A percentile compares a stretch with the other conserved stretches of the same genome.
Evolutionary conservation across 2,797 vertebrate genomes (phyloP).

Genomic region (Periparus ater): DNA sequence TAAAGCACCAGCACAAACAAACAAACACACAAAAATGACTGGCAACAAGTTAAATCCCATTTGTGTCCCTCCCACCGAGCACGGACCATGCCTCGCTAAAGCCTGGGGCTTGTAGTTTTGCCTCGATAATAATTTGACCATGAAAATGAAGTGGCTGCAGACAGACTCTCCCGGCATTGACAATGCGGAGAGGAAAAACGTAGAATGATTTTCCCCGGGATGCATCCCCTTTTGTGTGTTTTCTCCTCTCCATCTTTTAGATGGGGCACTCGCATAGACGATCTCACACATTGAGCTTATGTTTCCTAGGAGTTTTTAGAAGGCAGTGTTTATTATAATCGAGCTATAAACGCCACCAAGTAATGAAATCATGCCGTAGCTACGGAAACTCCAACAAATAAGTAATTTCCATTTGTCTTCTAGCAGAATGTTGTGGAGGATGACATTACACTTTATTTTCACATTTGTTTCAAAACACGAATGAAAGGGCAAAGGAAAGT

Average conservation of each 20-base stretch:
- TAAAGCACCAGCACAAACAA: slow-evolving; percentile 59
- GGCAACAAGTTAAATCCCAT: slow-evolving; percentile 58
- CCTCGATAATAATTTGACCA: not conserved
- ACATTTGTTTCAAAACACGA: not conserved
- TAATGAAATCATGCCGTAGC: not conserved
- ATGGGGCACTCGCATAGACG: not conserved
- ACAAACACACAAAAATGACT: slow-evolving; percentile 56
- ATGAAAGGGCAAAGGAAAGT: not conserved
- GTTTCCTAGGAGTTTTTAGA: slow-evolving; percentile 6
- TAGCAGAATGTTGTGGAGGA: not conserved
- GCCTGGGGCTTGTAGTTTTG: slow-evolving; percentile 10
- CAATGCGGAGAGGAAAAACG: not conserved
- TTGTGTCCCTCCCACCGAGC: slow-evolving; percentile 58
- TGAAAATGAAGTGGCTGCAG: not conserved
- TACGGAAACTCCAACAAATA: slow-evolving; percentile 9
- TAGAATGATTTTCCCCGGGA: not conserved
- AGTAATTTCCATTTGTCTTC: not conserved
- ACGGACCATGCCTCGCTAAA: slow-evolving; percentile 22
- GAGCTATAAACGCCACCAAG: not conserved
- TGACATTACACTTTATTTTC: not conserved
- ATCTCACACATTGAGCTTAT: not conserved
- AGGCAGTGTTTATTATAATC: slow-evolving; percentile 11
- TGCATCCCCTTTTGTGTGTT: not conserved
- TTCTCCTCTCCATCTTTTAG: not conserved
- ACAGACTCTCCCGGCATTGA: not conserved